These are phyloP conservation scores for Drosophila nikananu DNA, from an alignment of 1,140 invertebrate genomes.

Conservation along the genomic window DNA sequence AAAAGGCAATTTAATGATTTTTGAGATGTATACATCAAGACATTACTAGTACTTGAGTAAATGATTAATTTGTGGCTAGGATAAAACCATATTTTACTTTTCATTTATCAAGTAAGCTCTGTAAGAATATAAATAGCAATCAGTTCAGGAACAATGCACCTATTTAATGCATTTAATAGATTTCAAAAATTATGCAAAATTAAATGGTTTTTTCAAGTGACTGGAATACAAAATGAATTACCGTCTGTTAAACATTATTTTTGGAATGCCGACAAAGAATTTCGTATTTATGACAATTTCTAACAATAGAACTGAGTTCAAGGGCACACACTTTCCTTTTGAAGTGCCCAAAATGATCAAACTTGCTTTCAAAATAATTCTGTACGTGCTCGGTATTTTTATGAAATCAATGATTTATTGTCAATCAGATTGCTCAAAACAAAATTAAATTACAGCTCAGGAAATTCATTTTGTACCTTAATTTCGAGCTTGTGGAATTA, in stretches of 20 bases:
- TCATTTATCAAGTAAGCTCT: neutral
- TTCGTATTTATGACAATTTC: conserved; percentile 20
- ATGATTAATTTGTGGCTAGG: neutral
- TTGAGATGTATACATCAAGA: no score
- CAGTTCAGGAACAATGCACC: neutral
- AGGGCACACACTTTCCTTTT: conserved; percentile 32
- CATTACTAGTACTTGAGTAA: neutral
- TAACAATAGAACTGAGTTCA: conserved; percentile 50
- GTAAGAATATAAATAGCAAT: neutral
- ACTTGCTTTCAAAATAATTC: conserved; percentile 22
- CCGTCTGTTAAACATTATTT: conserved; percentile 10
- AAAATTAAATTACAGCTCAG: conserved; percentile 23
- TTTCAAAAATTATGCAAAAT: neutral
- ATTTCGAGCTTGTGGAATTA: neutral
- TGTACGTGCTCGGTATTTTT: conserved; percentile 26
- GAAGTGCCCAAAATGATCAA: conserved; percentile 25
- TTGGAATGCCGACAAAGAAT: conserved; percentile 46
- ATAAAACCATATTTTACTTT: neutral
- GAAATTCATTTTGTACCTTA: conserved; percentile 15
- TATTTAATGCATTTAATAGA: neutral
- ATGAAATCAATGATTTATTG: conserved; percentile 27
- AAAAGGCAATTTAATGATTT: neutral
- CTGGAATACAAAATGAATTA: conserved; percentile 25
- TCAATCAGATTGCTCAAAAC: neutral
- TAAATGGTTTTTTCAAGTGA: conserved; percentile 4